Evolutionary conservation across 2,113 vertebrate species (phyloP).

Genomic region (Pluvianellus socialis): DNA sequence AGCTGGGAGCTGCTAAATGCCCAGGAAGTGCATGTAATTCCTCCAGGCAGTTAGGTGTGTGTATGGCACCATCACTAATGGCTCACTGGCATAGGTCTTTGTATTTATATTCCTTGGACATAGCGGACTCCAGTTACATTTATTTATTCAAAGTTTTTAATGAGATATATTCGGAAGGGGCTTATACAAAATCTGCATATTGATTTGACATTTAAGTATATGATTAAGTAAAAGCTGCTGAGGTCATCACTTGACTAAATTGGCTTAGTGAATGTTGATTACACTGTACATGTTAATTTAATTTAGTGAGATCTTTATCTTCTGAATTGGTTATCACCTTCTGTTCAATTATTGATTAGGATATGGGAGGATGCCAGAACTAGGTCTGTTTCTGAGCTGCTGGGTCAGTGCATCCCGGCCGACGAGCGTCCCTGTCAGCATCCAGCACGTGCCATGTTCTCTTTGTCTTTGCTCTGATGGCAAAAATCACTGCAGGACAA

Average conservation of each 20-base stretch:
- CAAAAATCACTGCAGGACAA: neutral
- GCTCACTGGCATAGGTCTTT: too few relatives aligned
- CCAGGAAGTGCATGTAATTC: accelerated
- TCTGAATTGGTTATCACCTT: conserved; percentile 65
- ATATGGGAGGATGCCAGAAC: neutral
- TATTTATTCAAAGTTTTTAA: conserved; percentile 71
- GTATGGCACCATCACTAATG: neutral
- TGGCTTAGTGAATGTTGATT: conserved; percentile 80
- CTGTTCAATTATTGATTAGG: conserved; percentile 67
- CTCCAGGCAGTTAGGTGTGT: too few relatives aligned
- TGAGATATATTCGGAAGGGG: conserved; percentile 65
- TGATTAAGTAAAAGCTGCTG: conserved; percentile 80
- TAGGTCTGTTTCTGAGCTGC: neutral
- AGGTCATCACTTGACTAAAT: conserved; percentile 81
- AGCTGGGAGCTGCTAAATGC: neutral
- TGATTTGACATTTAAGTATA: conserved; percentile 77
- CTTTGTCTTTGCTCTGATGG: neutral
- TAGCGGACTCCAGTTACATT: neutral
- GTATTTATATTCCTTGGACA: neutral
- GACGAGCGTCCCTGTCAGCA: accelerated
- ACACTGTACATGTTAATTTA: conserved; percentile 75
- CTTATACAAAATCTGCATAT: conserved; percentile 69
- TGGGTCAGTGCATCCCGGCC: neutral
- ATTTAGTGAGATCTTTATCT: conserved; percentile 75
- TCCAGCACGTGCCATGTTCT: accelerated